These are phyloP conservation scores for Cossypha dichroa DNA, from an alignment of 2,797 vertebrate genomes.

Conservation along the genomic window DNA sequence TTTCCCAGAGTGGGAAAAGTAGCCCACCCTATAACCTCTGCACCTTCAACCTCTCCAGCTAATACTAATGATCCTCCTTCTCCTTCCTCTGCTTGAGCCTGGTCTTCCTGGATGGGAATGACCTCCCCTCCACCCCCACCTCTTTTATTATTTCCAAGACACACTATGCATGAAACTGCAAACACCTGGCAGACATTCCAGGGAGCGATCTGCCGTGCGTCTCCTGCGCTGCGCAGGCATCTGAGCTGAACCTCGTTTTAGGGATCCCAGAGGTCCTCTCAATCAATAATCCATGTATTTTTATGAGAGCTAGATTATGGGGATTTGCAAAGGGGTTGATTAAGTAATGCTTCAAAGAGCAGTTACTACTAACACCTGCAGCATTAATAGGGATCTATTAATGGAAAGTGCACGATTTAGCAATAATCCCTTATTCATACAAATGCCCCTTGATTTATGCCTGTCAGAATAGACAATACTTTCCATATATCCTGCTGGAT, in stretches of 20 bases:
- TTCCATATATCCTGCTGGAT: conserved; percentile 44
- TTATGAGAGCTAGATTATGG: conserved; percentile 78
- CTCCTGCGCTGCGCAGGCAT: conserved; percentile 52
- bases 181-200: conserved; percentile 78
- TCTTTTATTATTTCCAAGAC: conserved; percentile 56
- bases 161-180: conserved; percentile 19
- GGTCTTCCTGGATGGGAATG: conserved; percentile 34
- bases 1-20: background rate
- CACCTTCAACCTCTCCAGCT: background rate
- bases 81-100: conserved; percentile 27
- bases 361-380: conserved; percentile 73
- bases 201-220: conserved; percentile 41
- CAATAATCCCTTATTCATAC: conserved; percentile 69
- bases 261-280: conserved; percentile 75
- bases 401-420: conserved; percentile 63
- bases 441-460: conserved; percentile 66
- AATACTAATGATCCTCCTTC: conserved; percentile 14
- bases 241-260: conserved; percentile 69
- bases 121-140: conserved; percentile 32
- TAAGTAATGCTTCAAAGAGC: conserved; percentile 78
- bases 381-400: conserved; percentile 74
- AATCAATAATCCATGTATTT: conserved; percentile 80
- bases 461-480: conserved; percentile 32
- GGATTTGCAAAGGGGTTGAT: conserved; percentile 76
- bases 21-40: background rate